Evolutionary conservation across 2,888 invertebrate genomes (phyloP).

Genomic region (Amaurobius ferox): DNA sequence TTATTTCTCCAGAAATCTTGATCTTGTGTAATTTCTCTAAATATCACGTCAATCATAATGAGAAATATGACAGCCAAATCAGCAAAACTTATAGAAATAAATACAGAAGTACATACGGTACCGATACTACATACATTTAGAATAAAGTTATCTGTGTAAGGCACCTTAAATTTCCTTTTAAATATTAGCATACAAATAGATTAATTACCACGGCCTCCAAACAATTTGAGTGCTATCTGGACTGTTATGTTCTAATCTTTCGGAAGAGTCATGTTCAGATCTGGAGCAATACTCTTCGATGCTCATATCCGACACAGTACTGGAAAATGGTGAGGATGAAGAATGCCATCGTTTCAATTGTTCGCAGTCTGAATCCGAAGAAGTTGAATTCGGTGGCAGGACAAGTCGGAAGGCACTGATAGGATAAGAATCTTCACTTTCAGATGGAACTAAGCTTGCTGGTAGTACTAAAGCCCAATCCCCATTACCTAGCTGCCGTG

Average conservation of each 20-base stretch:
- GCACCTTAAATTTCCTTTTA: no score
- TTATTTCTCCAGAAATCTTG: no score
- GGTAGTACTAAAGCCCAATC: constrained; percentile 70
- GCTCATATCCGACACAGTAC: constrained; percentile 46
- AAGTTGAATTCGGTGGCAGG: constrained; percentile 6
- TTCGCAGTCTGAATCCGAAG: neutral
- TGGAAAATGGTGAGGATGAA: constrained; percentile 39
- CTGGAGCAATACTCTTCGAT: constrained; percentile 36
- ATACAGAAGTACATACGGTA: no score
- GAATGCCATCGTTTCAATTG: neutral
- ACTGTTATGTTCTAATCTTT: constrained; percentile 7
- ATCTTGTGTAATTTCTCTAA: no score
- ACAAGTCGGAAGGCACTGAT: constrained; percentile 55
- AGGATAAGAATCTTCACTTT: constrained; percentile 21
- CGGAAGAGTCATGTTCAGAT: neutral
- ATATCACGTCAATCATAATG: no score
- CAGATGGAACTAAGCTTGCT: constrained; percentile 8
- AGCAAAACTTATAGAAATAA: no score
- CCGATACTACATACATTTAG: no score
- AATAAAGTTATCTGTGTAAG: no score
- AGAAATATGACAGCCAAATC: no score
- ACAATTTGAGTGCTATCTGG: constrained; percentile 15
- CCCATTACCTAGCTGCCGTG: constrained; percentile 48
- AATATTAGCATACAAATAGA: no score
- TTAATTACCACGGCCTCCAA: constrained; percentile 61